Evolutionary conservation across 2,888 invertebrate species (phyloP).

Genomic region (Malthinus flaveolus): DNA sequence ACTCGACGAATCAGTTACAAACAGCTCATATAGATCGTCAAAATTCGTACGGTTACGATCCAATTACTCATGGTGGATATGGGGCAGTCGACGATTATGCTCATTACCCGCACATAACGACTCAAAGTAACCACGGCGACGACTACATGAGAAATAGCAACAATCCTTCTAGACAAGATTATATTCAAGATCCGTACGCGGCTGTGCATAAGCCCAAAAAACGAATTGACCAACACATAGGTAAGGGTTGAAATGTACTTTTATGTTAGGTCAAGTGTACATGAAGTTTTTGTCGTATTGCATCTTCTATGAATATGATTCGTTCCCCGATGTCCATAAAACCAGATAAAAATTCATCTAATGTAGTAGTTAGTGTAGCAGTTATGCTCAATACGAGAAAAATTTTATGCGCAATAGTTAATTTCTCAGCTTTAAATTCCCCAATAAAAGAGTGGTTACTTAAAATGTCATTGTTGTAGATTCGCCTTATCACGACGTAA

Average conservation of each 20-base stretch:
- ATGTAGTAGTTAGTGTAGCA: too few species aligned
- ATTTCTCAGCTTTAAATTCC: too few species aligned
- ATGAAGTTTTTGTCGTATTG: too few species aligned
- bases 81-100: slow-evolving; percentile 83
- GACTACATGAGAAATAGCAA: slow-evolving; percentile 77
- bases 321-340: too few species aligned
- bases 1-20: slow-evolving; percentile 63
- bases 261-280: too few species aligned
- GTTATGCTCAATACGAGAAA: too few species aligned
- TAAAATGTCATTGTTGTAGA: slow-evolving; percentile 60
- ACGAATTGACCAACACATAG: slow-evolving; percentile 83
- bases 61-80: slow-evolving; percentile 80
- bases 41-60: slow-evolving; percentile 76
- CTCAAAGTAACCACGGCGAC: slow-evolving; percentile 67
- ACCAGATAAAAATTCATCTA: too few species aligned
- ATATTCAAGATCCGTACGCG: slow-evolving; percentile 86
- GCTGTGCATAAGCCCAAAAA: slow-evolving; percentile 90
- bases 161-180: slow-evolving; percentile 84
- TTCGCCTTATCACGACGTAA: slow-evolving; percentile 93
- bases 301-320: too few species aligned
- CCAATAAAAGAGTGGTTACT: not conserved
- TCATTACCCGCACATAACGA: slow-evolving; percentile 77
- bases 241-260: too few species aligned
- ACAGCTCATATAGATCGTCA: slow-evolving; percentile 66
- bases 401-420: too few species aligned